phyloP scores from a whole-genome alignment of 2,888 invertebrate genomes.

The Odontocerum albicorne region DNA sequence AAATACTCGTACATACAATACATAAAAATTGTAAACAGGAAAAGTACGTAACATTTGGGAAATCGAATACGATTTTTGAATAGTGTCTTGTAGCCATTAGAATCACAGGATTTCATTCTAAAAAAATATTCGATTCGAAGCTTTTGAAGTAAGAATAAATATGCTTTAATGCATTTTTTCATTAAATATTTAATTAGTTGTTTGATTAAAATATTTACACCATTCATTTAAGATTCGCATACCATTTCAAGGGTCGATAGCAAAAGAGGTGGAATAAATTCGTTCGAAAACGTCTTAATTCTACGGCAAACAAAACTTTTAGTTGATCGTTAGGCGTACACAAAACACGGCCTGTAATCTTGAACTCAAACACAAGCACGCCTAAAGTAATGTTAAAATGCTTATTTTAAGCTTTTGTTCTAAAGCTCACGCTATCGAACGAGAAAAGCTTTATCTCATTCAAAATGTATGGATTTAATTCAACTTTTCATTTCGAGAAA shows the following conservation, averaged over 20 bases:
- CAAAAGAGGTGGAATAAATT: conserved; percentile 1
- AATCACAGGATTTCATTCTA: no score
- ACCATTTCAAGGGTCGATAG: not conserved
- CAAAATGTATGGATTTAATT: conserved; percentile 20
- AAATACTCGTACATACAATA: no score
- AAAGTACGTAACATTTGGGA: no score
- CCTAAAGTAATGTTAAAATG: conserved; percentile 35
- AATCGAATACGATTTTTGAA: no score
- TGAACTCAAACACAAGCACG: conserved; percentile 31
- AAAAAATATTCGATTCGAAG: no score
- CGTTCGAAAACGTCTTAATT: conserved; percentile 24
- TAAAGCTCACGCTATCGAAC: conserved; percentile 24
- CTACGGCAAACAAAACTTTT: conserved; percentile 18
- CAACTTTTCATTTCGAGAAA: not conserved
- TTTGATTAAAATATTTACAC: no score
- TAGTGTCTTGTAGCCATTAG: no score
- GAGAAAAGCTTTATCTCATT: conserved; percentile 27
- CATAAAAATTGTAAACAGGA: no score
- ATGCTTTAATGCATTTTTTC: no score
- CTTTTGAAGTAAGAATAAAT: no score
- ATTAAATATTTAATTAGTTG: no score
- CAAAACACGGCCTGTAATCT: conserved; percentile 31
- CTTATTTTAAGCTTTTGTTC: conserved; percentile 29
- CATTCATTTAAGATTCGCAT: no score
- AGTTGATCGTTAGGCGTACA: conserved; percentile 20